Evolutionary conservation across 2,113 vertebrate species (phyloP), one percentile per base, ranked within the genome.

Genomic region (Talpa occidentalis): DNA sequence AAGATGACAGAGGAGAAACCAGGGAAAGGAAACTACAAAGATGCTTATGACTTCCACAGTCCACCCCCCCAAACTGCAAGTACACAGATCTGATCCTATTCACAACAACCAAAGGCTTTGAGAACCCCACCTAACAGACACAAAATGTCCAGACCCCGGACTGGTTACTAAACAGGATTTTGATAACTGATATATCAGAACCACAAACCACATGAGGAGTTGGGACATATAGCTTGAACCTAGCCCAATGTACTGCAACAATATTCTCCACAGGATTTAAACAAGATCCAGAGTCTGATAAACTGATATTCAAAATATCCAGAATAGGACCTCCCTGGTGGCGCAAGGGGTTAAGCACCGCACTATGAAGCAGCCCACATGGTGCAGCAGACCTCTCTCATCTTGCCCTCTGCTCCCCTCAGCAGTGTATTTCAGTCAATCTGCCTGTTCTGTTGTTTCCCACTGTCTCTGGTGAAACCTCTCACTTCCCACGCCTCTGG

Each of bases 191-290:
- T 52, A 11, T 26, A 66, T 24, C 22, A 79, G 40, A 76, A 37
- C 40, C 66, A 73, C 15, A 66, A 42, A 15, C 30, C 21, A 49
- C 19, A 77, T 37, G 19, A n/a, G 19, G 49, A 72, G 35, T 28
- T 86, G 78, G 26, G 7, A 70, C 40, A 62, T 81, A 15, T 3
- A 81, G 22, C n/a, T 10, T 82, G 62, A 93, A 81, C 24, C 52
- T 59, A 69, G 69, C 30, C 74, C 67, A 21, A 76, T 87, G 26
- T 85, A 42, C 81, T 73, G 66, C 93, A 83, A 87, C 19, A 86
- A 84, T 32, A 42, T 42, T 77, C 5, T 86, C 44, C 49, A 77
- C 0, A 59, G 62, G 32, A 67, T 42, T 64, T 56, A 62, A 47
- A 35, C 26, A 90, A 86, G 42, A 72, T 66, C 42, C 40, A 89